These are phyloP conservation scores for Aphelenchoides avenae DNA, from an alignment of 1,140 invertebrate genomes.

Conservation along the genomic window DNA sequence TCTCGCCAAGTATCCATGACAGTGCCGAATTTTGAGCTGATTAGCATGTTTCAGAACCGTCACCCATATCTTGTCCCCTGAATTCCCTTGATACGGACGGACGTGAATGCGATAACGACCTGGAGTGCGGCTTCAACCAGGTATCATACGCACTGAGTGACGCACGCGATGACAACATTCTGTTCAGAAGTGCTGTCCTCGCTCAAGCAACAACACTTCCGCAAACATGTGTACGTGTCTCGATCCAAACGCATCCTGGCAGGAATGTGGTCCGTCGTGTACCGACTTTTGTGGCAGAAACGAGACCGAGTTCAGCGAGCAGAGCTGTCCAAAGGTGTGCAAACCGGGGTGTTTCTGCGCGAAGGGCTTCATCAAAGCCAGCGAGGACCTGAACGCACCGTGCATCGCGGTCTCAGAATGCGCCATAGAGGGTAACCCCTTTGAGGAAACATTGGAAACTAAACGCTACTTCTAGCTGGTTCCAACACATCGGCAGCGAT, in stretches of 20 bases:
- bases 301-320: neutral
- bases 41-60: neutral
- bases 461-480: too few species aligned
- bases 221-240: conserved; percentile 13
- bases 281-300: conserved; percentile 2
- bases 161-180: too few species aligned
- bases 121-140: conserved; percentile 18
- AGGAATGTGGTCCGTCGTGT: conserved; percentile 14
- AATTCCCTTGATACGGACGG: conserved; percentile 16
- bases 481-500: too few species aligned
- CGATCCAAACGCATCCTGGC: conserved; percentile 4
- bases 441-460: too few species aligned
- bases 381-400: too few species aligned
- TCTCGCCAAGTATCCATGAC: neutral
- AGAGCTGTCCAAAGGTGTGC: conserved; percentile 15
- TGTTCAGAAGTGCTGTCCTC: conserved; percentile 19
- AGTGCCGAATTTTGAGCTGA: conserved; percentile 1
- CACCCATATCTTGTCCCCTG: conserved; percentile 1
- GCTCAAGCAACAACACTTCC: neutral
- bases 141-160: too few species aligned
- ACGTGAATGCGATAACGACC: conserved; percentile 8
- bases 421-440: too few species aligned
- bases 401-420: too few species aligned
- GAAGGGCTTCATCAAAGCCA: conserved; percentile 12
- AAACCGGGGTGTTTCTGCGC: conserved; percentile 11